Evolutionary conservation across 2,797 vertebrate genomes (phyloP).

Genomic region (Gymnocypris eckloni): DNA sequence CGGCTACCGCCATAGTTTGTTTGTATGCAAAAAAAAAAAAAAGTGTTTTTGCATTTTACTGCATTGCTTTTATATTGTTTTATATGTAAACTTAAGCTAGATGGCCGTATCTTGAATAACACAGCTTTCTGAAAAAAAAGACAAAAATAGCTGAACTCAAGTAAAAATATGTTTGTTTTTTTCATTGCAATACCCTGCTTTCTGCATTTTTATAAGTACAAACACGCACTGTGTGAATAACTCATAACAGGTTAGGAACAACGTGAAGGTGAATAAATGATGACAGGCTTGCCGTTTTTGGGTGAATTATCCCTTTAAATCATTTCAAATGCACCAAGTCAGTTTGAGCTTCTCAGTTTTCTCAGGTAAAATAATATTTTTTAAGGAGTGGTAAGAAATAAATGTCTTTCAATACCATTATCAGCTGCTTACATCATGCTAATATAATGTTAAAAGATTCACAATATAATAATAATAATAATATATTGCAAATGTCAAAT

Average conservation of each 20-base stretch:
- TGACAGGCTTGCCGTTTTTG: not conserved
- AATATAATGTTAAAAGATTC: not conserved
- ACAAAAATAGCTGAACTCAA: no score
- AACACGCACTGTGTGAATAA: not conserved
- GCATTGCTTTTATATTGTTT: no score
- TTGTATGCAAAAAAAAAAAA: no score
- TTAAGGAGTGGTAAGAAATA: not conserved
- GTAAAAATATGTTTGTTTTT: no score
- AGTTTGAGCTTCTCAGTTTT: not conserved
- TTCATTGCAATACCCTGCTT: not conserved
- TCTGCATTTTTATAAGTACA: not conserved
- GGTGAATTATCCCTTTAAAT: not conserved
- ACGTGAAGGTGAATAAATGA: not conserved
- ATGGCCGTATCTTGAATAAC: no score
- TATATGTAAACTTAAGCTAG: no score
- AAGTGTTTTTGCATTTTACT: no score
- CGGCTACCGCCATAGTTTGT: no score
- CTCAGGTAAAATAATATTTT: not conserved
- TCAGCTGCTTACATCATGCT: not conserved
- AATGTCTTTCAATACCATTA: not conserved
- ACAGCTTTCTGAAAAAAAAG: no score
- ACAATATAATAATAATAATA: not conserved
- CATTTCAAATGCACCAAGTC: not conserved
- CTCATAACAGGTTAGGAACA: not conserved
- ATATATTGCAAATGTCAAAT: not conserved